Evolutionary conservation across 2,113 vertebrate genomes (phyloP), one percentile per base, ranked within the genome.

Genomic region (Ctenodactylus gundi): DNA sequence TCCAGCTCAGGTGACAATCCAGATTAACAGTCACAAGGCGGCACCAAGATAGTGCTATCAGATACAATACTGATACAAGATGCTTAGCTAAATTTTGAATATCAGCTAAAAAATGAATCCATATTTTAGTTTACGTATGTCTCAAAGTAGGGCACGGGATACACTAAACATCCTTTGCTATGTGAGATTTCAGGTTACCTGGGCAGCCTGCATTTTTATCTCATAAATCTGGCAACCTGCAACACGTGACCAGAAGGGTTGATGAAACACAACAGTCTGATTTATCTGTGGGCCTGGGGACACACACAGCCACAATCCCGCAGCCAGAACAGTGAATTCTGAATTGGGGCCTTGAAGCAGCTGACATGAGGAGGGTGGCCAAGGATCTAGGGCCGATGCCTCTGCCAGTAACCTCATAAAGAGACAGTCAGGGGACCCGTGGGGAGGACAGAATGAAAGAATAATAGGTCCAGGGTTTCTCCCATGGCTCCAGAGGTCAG

Each of bases 221-320:
- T 51, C 58, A 39, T 62, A 55, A 81, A 29, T 41, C 73, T 68
- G 41, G 27, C 34, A n/a, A 21, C 49, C 44, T 12, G 17, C 6
- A 67, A 27, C n/a, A 41, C 65, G 53, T 36, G 31, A 51, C 27
- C 13, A 53, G 60, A 49, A 55, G 58, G 68, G 36, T 20, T 34
- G 31, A 53, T 8, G 2, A 68, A 18, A 44, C 34, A 49, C 23
- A 57, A 18, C 39, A 20, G 89, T 39, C 55, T 65, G 14, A 41
- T 9, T 7, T 34, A 23, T 21, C 5, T 11, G 29, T 0, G 46
- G 49, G 46, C 34, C 88, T 44, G 55, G 76, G 55, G 39, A 34
- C 0, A 6, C 17, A 23, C 34, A 31, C 8, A 20, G 34, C 17
- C 0, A 23, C 46, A 15, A 18, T 2, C 25, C 13, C 1, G 2